These are phyloP conservation scores for Argopecten irradians DNA, from an alignment of 1,140 invertebrate genomes.

Conservation along the genomic window DNA sequence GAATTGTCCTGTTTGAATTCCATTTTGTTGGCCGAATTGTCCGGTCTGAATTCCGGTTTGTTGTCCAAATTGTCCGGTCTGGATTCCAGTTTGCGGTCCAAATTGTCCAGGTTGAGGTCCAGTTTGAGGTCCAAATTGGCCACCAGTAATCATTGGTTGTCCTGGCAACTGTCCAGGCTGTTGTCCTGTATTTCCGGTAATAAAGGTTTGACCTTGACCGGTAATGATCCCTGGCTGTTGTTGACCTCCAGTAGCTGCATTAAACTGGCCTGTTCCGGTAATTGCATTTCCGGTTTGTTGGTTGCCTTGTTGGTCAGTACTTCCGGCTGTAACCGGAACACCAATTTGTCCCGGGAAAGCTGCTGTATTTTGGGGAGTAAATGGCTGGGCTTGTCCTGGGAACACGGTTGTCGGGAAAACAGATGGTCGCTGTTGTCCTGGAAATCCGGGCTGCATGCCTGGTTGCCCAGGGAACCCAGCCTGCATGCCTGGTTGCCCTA, in stretches of 20 bases:
- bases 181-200: neutral
- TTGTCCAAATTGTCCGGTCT: neutral
- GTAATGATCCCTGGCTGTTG: slow-evolving; percentile 7
- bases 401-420: neutral
- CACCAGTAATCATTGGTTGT: slow-evolving; percentile 28
- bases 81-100: neutral
- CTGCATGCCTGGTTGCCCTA: neutral
- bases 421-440: neutral
- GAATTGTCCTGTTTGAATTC: neutral
- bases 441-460: neutral
- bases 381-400: slow-evolving; percentile 29
- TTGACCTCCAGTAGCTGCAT: neutral
- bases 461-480: neutral
- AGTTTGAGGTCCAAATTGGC: slow-evolving; percentile 30
- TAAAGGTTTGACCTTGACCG: slow-evolving; percentile 24
- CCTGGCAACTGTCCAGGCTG: slow-evolving; percentile 29
- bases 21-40: neutral
- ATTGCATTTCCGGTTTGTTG: neutral
- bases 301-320: neutral
- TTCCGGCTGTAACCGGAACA: neutral
- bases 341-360: neutral
- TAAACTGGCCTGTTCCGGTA: neutral
- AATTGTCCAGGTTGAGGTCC: slow-evolving; percentile 22
- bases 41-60: slow-evolving; percentile 28
- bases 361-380: slow-evolving; percentile 18